Evolutionary conservation across 2,888 invertebrate genomes (phyloP).

Genomic region (Caenorhabditis sp.): DNA sequence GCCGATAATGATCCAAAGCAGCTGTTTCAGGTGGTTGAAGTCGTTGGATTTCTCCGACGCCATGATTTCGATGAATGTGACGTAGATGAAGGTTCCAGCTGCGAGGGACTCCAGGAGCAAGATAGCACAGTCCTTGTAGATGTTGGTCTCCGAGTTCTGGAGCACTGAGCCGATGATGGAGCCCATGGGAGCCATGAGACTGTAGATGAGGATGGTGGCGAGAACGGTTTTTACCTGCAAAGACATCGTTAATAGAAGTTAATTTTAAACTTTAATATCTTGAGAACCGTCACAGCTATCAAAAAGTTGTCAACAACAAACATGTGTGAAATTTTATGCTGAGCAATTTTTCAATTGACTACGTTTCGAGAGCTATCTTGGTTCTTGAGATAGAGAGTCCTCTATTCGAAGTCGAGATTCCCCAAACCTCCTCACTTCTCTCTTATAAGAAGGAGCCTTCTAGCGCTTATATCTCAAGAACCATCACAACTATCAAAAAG

Average conservation of each 20-base stretch:
- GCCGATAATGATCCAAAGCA: slow-evolving; percentile 78
- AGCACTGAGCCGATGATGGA: slow-evolving; percentile 73
- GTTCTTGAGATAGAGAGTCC: not conserved
- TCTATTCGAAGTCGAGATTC: not conserved
- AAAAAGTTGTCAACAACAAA: not conserved
- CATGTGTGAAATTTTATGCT: not conserved
- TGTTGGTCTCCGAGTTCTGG: slow-evolving; percentile 68
- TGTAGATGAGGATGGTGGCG: slow-evolving; percentile 84
- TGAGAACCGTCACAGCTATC: not conserved
- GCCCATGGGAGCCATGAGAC: slow-evolving; percentile 88
- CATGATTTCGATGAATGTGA: slow-evolving; percentile 77
- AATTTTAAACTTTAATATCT: not conserved
- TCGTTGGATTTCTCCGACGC: slow-evolving; percentile 75
- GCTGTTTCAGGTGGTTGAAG: slow-evolving; percentile 75
- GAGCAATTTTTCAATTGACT: not conserved
- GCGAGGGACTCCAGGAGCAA: slow-evolving; percentile 79
- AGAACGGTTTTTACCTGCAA: slow-evolving; percentile 77
- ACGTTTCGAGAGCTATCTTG: not conserved
- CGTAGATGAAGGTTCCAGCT: slow-evolving; percentile 82
- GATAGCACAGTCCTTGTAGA: slow-evolving; percentile 77
- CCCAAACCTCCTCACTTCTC: too few species aligned
- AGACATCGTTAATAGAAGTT: too few species aligned
- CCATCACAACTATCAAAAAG: not conserved
- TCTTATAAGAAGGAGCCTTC: too few species aligned
- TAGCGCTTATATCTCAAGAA: not conserved